Evolutionary conservation across 1,140 invertebrate species (phyloP), one percentile per base, ranked within the genome.

Genomic region (Danaus melanippus): DNA sequence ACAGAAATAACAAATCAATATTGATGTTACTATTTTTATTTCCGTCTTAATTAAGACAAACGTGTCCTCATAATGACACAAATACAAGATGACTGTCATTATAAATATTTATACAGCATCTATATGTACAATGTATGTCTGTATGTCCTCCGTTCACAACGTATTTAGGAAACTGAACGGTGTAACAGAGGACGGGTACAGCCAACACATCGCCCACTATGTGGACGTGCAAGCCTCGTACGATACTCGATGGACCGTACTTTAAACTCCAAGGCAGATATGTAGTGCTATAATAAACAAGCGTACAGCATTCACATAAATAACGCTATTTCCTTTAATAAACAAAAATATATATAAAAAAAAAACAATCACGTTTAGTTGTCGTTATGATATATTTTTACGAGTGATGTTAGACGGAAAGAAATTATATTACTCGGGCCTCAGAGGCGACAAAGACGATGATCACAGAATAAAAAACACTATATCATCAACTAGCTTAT

Each of bases 71-170:
- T 67, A 21, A 44, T 69, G 74, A 73, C 75, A 79, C 79, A 81
- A 79, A 77, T 77, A 83, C 79, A 74, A 76, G 74, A 83, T 84
- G 80, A 79, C 73, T 64, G 50, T 71, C 70, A 76, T 83, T 83
- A 81, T 80, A 81, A 75, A 81, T 83, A 83, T 83, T 76, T 83
- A 82, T 86, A 84, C 75, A 84, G 78, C 79, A 79, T 83, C 79
- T 78, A 81, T 84, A 74, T 84, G 80, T 80, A 84, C 72, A 70
- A 66, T 69, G 71, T 74, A 74, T 71, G 74, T 76, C 72, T 78
- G 71, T 45, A 48, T 65, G 59, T 66, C 69, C 67, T 56, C 66
- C 64, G 53, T n/a, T 48, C 42, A 45, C 56, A 46, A 46, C 56
- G 54, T 49, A 40, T 32, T 42, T 6, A 39, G 42, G 10, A 15